Evolutionary conservation across 2,113 vertebrate species (phyloP), one percentile per base, ranked within the genome.

Genomic region (Isichthys henryi): DNA sequence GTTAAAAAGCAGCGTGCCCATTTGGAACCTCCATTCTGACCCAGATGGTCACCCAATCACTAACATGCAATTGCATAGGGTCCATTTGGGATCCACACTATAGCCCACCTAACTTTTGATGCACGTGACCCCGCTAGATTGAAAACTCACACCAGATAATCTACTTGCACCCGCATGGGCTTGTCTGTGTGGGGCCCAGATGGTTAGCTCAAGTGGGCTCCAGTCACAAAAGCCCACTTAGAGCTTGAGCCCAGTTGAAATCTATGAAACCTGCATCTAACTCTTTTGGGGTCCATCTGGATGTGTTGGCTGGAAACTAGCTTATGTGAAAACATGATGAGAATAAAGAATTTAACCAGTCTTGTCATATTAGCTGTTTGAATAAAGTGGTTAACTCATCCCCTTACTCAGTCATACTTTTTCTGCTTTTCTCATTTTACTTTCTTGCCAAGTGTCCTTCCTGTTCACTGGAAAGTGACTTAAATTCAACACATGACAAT

Each of bases 141-240:
- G 74, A 80, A 80, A 43, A 80, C 74, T 80, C 74, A 80, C 74
- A 80, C 74, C 74, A 80, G 74, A 80, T 80, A 80, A 80, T 80
- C 74, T 43, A 43, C 31, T 80, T 80, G 74, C 31, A 43, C 74
- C 74, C 74, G 17, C 35, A 39, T 80, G 74, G 74, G 74, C 15
- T 80, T 80, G 74, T 43, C 74, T 80, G 74, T 43, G 74, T 80
- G 74, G 74, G 74, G 74, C 74, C 74, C 74, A 80, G 74, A 80
- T 80, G 74, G 74, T 80, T 80, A 80, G 74, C 74, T 80, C 74
- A 80, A 80, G 74, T 43, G 74, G 35, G 74, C 74, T 80, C 74
- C 74, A 80, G 31, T 80, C 74, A 80, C 62, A 43, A 80, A 80
- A 80, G 35, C 74, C 74, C 74, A 39, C 74, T 80, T 80, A 80